phyloP scores from a whole-genome alignment of 2,888 invertebrate genomes.

The Perizoma flavofasciatum region DNA sequence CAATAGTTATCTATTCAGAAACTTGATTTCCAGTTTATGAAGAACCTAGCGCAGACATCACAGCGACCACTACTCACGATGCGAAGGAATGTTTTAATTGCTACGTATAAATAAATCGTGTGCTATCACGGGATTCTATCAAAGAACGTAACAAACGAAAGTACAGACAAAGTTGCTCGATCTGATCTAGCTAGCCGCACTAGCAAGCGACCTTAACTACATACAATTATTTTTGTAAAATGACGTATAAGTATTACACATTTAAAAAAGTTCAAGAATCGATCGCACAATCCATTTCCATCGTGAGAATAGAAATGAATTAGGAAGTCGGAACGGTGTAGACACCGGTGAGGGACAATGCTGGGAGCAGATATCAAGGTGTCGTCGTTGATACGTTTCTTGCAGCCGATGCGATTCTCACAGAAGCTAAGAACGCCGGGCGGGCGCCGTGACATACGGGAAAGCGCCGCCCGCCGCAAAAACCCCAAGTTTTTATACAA shows the following conservation, averaged over 20 bases:
- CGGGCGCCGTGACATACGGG: slow-evolving; percentile 50
- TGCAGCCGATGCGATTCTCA: slow-evolving; percentile 52
- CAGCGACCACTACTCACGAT: slow-evolving; percentile 26
- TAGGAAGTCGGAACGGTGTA: slow-evolving; percentile 35
- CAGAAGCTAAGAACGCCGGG: slow-evolving; percentile 29
- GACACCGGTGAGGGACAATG: slow-evolving; percentile 44
- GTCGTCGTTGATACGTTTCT: slow-evolving; percentile 49
- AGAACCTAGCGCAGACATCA: slow-evolving; percentile 8
- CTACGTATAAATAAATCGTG: slow-evolving; percentile 50
- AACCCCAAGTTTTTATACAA: slow-evolving; percentile 58
- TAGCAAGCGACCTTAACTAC: slow-evolving; percentile 10
- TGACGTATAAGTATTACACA: slow-evolving; percentile 16
- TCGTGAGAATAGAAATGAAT: slow-evolving; percentile 30
- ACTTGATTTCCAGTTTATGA: slow-evolving; percentile 1
- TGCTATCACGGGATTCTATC: slow-evolving; percentile 45
- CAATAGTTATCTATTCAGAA: neutral
- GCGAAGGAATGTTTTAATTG: slow-evolving; percentile 50
- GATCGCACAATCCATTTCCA: slow-evolving; percentile 21
- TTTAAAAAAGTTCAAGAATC: slow-evolving; percentile 1
- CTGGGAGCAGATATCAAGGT: slow-evolving; percentile 55
- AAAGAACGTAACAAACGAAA: slow-evolving; percentile 56
- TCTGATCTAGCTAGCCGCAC: slow-evolving; percentile 7
- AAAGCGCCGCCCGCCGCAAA: slow-evolving; percentile 62
- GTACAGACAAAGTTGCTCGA: slow-evolving; percentile 32
- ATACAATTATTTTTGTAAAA: slow-evolving; percentile 2